A percentile compares a stretch with the other conserved stretches of the same genome.
These are phyloP conservation scores for Avahi laniger DNA, from an alignment of 2,797 vertebrate genomes.

Conservation along the genomic window DNA sequence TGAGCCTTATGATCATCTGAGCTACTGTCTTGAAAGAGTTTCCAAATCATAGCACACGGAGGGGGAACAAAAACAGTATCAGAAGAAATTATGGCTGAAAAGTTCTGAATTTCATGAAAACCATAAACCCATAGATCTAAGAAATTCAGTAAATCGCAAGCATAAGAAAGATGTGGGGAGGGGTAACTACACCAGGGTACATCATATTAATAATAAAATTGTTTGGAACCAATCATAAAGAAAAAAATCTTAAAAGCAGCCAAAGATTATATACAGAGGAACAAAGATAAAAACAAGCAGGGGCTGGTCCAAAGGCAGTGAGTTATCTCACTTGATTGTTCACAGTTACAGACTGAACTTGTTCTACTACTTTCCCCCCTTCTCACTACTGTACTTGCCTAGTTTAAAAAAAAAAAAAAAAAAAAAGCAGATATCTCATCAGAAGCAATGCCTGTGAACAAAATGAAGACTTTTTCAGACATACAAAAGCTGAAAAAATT, in stretches of 20 bases:
- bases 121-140: not conserved
- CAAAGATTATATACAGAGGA: not conserved
- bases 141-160: not conserved
- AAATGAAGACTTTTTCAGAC: not conserved
- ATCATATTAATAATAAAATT: constrained; percentile 30
- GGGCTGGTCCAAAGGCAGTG: no score
- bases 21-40: not conserved
- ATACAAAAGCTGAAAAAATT: constrained; percentile 17
- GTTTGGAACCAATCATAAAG: not conserved
- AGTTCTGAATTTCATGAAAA: constrained; percentile 5
- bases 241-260: not conserved
- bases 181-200: not conserved
- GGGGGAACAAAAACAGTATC: not conserved
- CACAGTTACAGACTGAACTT: no score
- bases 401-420: not conserved
- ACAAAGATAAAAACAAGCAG: not conserved
- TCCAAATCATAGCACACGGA: not conserved
- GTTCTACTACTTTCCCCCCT: no score
- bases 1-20: not conserved
- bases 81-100: not conserved
- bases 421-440: not conserved
- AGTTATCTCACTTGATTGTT: no score
- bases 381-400: no score
- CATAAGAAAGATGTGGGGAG: not conserved
- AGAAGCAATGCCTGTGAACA: not conserved